Conservation (phyloP, 1,140 invertebrate genomes). For the Cardiocondyla obscurior region DNA sequence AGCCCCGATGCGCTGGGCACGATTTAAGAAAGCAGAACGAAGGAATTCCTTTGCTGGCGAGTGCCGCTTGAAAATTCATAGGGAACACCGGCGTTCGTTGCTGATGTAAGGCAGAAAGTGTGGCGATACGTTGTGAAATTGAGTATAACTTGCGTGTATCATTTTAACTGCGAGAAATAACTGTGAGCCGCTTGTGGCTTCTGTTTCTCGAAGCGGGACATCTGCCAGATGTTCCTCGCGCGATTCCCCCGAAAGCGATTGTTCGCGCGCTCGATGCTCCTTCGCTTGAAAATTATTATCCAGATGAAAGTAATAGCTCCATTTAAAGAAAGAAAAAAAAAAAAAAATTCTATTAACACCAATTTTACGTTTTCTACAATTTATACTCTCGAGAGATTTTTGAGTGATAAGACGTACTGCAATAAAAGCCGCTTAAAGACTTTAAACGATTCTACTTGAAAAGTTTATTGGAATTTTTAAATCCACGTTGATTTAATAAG, state of each 20-base stretch:
- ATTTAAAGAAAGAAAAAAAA: too few relatives aligned
- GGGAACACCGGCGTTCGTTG: conserved; percentile 37
- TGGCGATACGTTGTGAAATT: conserved; percentile 55
- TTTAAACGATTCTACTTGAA: background rate
- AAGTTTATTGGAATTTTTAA: background rate
- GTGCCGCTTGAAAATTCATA: conserved; percentile 52
- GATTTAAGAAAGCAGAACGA: conserved; percentile 46
- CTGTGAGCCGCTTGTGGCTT: conserved; percentile 65
- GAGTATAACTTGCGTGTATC: conserved; percentile 44
- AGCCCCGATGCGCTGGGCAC: background rate
- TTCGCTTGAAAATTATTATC: conserved; percentile 30
- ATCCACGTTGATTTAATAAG: background rate
- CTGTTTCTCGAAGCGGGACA: conserved; percentile 72
- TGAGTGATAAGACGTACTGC: background rate
- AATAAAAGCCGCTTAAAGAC: background rate
- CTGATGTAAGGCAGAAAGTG: conserved; percentile 54
- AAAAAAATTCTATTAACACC: background rate
- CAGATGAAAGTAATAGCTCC: background rate
- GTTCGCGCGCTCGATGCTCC: background rate
- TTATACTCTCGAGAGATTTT: background rate
- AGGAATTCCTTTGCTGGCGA: conserved; percentile 19
- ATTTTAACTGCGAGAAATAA: conserved; percentile 56
- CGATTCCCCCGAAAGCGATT: conserved; percentile 41
- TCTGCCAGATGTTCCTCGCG: conserved; percentile 76
- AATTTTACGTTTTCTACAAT: background rate